Evolutionary conservation across 2,797 vertebrate species (phyloP).

Genomic region (Sorex maritimensis): DNA sequence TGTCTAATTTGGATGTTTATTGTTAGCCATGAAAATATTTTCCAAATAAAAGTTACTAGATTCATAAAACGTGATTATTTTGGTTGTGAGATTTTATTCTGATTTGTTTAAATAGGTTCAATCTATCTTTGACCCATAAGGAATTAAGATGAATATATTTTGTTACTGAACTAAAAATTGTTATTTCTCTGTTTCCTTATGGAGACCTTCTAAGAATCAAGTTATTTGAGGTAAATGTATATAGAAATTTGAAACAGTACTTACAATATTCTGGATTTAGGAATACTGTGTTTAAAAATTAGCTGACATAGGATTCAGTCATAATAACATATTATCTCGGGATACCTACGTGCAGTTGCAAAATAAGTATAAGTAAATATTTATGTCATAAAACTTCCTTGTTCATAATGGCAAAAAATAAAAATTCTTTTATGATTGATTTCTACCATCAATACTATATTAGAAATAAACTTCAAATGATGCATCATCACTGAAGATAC

Average conservation of each 20-base stretch:
- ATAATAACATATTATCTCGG: neutral
- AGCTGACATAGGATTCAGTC: neutral
- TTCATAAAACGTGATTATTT: neutral
- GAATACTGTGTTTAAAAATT: neutral
- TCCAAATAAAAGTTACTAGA: neutral
- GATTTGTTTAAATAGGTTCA: neutral
- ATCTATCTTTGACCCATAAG: neutral
- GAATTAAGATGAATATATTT: neutral
- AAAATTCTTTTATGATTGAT: constrained; percentile 10
- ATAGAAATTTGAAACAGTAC: constrained; percentile 10
- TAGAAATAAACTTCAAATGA: constrained; percentile 46
- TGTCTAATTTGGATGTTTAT: neutral
- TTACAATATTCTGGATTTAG: too few species aligned
- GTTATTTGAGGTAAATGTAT: neutral
- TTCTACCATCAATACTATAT: constrained; percentile 40
- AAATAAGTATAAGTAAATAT: constrained; percentile 13
- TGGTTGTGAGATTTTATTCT: neutral
- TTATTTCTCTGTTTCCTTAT: neutral
- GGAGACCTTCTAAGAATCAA: neutral
- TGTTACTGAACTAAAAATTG: neutral
- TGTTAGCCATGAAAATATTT: neutral
- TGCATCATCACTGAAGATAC: neutral
- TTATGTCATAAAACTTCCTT: constrained; percentile 19
- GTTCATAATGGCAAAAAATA: constrained; percentile 34
- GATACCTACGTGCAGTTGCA: neutral